Base-by-base conservation (phyloP, 2,888 invertebrate genomes). In the Amphipyra berbera region DNA sequence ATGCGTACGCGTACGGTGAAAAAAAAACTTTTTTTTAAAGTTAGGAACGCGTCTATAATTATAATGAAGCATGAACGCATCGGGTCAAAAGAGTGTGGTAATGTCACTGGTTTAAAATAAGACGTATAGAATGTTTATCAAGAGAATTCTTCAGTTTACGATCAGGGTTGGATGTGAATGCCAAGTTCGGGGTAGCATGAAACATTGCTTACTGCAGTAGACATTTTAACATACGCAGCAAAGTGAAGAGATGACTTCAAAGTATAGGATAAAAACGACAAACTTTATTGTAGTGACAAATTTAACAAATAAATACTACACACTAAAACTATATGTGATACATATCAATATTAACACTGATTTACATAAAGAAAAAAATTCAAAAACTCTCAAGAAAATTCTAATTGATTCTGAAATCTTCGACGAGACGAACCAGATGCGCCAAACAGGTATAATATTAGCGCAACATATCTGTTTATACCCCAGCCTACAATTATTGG, bases 21-120 rank as follows among this genome's bases (percentile, higher is more conserved):
- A 61, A 79, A 74, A 76, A 80, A 74, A 67, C 59, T 52, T 57
- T 59, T 74, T 21, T 69, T 40, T 61, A 71, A 85, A 78, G 72
- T 76, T 78, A 77, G 68, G 79, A 82, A 77, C 79, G 78, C 81
- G 78, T 80, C 78, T 78, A 77, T 82, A 83, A 84, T 86, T 85
- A 85, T 86, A 85, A 87, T 85, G 84, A 81, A 82, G 82, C 84
- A 78, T 84, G 86, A 87, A 87, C 82, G 76, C 79, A 79, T 82
- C 80, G 80, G 81, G 81, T 84, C 85, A 85, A 83, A 83, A 84
- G 83, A 85, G 82, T 83, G 83, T 87, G 82, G 85, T 83, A 86
- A 84, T 86, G 80, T 83, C 80, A 84, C 78, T 81, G 82, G 83
- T 87, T 85, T 82, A 85, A 88, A 89, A 88, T 88, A 88, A 89